These are phyloP conservation scores for Gorsachius magnificus DNA, from an alignment of 2,797 vertebrate species.

Conservation along the genomic window DNA sequence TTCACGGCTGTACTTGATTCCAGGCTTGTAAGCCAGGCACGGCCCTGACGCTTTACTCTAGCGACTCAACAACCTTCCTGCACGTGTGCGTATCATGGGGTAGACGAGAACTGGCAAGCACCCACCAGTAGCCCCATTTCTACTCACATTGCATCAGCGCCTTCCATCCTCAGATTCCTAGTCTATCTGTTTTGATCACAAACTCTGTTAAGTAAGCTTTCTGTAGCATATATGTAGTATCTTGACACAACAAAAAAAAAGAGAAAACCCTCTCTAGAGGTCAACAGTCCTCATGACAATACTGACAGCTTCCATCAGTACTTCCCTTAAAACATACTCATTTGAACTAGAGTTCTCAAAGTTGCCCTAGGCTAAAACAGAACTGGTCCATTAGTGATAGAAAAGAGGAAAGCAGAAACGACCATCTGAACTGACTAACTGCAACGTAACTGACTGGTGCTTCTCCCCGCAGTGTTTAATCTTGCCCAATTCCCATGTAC, in stretches of 20 bases:
- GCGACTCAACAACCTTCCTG: not conserved
- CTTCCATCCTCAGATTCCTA: not conserved
- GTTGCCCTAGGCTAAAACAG: not conserved
- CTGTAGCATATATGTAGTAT: not conserved
- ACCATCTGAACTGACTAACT: not conserved
- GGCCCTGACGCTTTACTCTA: not conserved
- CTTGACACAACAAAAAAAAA: not conserved
- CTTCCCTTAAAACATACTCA: not conserved
- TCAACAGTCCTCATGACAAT: not conserved
- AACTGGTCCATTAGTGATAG: not conserved
- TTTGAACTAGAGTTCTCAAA: not conserved
- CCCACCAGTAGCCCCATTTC: not conserved
- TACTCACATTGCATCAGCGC: not conserved
- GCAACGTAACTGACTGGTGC: not conserved
- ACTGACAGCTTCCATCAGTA: not conserved
- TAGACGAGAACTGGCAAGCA: not conserved
- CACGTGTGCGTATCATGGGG: accelerated
- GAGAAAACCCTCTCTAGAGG: not conserved
- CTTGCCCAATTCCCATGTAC: not conserved
- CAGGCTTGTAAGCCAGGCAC: not conserved
- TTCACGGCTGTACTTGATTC: not conserved
- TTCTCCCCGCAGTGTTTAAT: not conserved
- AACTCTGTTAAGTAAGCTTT: not conserved
- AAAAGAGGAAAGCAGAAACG: not conserved
- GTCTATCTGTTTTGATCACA: not conserved